Conservation (phyloP, 2,113 vertebrate genomes). For the Mastomys coucha region DNA sequence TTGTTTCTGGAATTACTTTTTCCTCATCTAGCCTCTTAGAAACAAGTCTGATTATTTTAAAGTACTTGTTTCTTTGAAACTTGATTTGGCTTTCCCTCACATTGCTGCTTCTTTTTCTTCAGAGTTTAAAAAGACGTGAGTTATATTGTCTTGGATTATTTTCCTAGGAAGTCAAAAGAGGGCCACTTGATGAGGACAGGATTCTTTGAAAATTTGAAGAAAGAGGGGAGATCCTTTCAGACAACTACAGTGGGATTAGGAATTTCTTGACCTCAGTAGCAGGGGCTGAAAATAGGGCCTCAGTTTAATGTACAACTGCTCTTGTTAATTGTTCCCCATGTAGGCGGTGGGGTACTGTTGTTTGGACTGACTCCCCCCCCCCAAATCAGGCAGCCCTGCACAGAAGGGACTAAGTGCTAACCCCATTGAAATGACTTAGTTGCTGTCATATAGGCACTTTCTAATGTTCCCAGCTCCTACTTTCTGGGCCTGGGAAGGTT, state of each 20-base stretch:
- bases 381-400: conserved; percentile 10
- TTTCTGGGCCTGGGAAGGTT: not conserved
- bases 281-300: not conserved
- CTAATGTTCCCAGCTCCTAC: not conserved
- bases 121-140: not conserved
- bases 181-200: not conserved
- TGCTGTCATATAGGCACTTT: not conserved
- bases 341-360: too few species aligned
- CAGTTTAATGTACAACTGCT: not conserved
- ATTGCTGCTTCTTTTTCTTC: not conserved
- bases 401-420: not conserved
- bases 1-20: not conserved
- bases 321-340: not conserved
- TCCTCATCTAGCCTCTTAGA: not conserved
- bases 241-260: not conserved
- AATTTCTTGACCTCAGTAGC: not conserved
- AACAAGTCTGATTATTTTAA: not conserved
- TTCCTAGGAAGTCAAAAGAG: not conserved
- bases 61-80: not conserved
- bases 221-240: not conserved
- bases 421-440: not conserved
- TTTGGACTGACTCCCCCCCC: too few species aligned
- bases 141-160: not conserved
- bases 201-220: not conserved
- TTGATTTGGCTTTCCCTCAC: not conserved